phyloP scores from a whole-genome alignment of 1,140 invertebrate genomes.

The Metopolophium dirhodum region DNA sequence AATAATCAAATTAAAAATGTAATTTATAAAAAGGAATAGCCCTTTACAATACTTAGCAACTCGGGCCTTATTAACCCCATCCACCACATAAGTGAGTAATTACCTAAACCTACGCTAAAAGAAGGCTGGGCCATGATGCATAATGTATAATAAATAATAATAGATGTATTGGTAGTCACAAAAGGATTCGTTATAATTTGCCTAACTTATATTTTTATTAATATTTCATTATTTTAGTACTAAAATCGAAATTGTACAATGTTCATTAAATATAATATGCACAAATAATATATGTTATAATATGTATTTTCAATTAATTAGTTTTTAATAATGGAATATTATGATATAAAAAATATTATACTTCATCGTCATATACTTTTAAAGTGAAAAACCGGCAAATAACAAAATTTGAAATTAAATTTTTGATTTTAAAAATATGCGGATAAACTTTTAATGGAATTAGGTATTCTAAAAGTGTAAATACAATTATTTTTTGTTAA shows the following conservation, averaged over 20 bases:
- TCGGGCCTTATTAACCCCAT: too few relatives aligned
- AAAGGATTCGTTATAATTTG: background rate
- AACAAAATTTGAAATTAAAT: background rate
- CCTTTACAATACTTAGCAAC: too few relatives aligned
- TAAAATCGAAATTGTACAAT: too few relatives aligned
- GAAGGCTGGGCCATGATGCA: background rate
- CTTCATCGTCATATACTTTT: background rate
- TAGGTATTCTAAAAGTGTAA: background rate
- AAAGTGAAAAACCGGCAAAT: background rate
- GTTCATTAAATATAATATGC: too few relatives aligned
- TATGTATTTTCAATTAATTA: too few relatives aligned
- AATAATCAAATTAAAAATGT: too few relatives aligned
- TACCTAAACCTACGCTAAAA: background rate
- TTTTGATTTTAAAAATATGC: background rate
- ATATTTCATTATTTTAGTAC: background rate
- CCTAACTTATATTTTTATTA: background rate
- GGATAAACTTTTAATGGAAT: background rate
- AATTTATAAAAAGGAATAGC: too few relatives aligned
- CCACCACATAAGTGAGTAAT: too few relatives aligned
- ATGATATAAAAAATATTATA: background rate
- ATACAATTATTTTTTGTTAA: conserved; percentile 15
- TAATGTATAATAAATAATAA: background rate
- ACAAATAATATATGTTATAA: too few relatives aligned
- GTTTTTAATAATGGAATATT: background rate
- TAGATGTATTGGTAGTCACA: background rate